These are phyloP conservation scores for Melanerpes formicivorus DNA, from an alignment of 2,113 vertebrate genomes.

Conservation along the genomic window DNA sequence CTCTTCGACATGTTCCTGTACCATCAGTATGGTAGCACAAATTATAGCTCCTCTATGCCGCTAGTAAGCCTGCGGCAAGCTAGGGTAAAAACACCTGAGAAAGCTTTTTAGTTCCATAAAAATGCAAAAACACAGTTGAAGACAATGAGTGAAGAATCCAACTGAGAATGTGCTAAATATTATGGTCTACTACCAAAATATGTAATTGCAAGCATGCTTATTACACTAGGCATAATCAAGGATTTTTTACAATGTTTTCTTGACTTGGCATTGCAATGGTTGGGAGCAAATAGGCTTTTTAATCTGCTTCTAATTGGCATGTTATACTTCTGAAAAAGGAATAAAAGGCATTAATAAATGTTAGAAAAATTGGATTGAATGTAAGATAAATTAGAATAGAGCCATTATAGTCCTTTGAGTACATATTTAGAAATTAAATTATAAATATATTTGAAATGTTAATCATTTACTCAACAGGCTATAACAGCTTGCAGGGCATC, in stretches of 20 bases:
- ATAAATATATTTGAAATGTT: conserved; percentile 67
- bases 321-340: conserved; percentile 45
- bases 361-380: conserved; percentile 58
- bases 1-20: background rate
- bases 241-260: conserved; percentile 39
- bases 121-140: background rate
- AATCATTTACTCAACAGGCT: conserved; percentile 61
- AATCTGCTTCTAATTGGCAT: conserved; percentile 66
- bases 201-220: background rate
- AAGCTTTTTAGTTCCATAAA: background rate
- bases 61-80: background rate
- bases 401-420: conserved; percentile 43
- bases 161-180: conserved; percentile 19
- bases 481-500: conserved; percentile 25
- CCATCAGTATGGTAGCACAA: background rate
- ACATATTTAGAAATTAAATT: conserved; percentile 66
- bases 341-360: conserved; percentile 68
- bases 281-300: conserved; percentile 54
- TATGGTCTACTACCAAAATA: background rate
- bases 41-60: background rate
- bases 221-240: conserved; percentile 14
- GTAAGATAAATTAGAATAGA: conserved; percentile 53
- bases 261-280: conserved; percentile 10
- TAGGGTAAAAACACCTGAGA: background rate
- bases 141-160: background rate